Evolutionary conservation across 2,113 vertebrate genomes (phyloP).

Genomic region (Myotis brandtii): DNA sequence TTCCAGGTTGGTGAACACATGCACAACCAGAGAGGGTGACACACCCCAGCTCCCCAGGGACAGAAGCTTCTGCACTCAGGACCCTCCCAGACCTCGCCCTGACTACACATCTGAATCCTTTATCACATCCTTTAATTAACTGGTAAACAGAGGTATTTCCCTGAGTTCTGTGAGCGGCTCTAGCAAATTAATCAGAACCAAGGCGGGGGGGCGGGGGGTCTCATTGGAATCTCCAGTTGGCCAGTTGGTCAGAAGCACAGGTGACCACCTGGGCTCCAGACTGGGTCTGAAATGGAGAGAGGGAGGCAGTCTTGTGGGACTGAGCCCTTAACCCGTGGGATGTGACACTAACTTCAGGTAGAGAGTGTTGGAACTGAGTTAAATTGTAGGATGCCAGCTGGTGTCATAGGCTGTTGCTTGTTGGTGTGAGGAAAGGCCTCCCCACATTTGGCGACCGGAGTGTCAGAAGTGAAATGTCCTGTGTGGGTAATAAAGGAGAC

Average conservation of each 20-base stretch:
- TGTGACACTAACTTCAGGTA: not conserved
- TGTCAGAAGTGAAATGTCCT: not conserved
- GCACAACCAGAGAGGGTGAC: not conserved
- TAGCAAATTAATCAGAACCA: not conserved
- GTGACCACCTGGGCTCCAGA: not conserved
- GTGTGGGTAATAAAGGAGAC: not conserved
- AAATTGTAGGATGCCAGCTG: not conserved
- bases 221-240: not conserved
- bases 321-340: not conserved
- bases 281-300: not conserved
- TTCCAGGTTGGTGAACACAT: not conserved
- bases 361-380: not conserved
- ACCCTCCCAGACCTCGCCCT: not conserved
- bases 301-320: not conserved
- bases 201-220: too few species aligned
- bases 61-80: not conserved
- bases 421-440: not conserved
- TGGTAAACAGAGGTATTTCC: not conserved
- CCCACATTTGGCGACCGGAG: not conserved
- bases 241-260: not conserved
- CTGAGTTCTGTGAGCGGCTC: not conserved
- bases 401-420: not conserved
- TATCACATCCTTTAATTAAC: not conserved
- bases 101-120: not conserved
- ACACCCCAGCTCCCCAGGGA: too few species aligned